Conservation (phyloP, 2,888 invertebrate species). For the Tetrapedia diversipes region DNA sequence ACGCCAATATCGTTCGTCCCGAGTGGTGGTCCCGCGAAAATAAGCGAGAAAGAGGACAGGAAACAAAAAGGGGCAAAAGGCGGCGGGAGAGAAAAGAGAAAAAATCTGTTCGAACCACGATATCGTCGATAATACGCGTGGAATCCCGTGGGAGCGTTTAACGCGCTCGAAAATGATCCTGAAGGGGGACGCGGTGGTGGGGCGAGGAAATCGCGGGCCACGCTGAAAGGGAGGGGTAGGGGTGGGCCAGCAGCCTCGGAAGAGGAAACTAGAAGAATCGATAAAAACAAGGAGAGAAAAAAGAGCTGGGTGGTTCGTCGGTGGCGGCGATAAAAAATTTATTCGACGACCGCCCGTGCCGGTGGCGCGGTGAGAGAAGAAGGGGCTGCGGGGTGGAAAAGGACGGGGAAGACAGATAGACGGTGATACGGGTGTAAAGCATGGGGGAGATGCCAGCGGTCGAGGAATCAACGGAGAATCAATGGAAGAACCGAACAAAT, state of each 20-base stretch:
- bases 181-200: slow-evolving; percentile 22
- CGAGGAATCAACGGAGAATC: neutral
- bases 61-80: too few relatives aligned
- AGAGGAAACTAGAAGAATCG: slow-evolving; percentile 49
- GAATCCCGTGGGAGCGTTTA: slow-evolving; percentile 61
- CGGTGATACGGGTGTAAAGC: slow-evolving; percentile 39
- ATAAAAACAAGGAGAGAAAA: slow-evolving; percentile 55
- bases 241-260: slow-evolving; percentile 24
- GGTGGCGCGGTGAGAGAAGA: slow-evolving; percentile 51
- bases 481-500: slow-evolving; percentile 31
- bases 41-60: neutral
- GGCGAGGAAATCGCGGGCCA: slow-evolving; percentile 32
- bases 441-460: neutral
- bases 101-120: slow-evolving; percentile 44
- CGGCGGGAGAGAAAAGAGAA: neutral
- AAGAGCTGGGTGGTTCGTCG: slow-evolving; percentile 59
- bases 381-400: slow-evolving; percentile 33
- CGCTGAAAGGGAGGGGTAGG: slow-evolving; percentile 8
- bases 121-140: slow-evolving; percentile 55
- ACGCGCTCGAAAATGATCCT: slow-evolving; percentile 66
- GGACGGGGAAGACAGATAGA: slow-evolving; percentile 42
- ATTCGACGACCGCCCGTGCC: slow-evolving; percentile 67
- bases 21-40: neutral
- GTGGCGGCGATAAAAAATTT: slow-evolving; percentile 69
- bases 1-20: slow-evolving; percentile 7